Evolutionary conservation across 2,113 vertebrate genomes (phyloP).

Genomic region (Paramisgurnus dabryanus): DNA sequence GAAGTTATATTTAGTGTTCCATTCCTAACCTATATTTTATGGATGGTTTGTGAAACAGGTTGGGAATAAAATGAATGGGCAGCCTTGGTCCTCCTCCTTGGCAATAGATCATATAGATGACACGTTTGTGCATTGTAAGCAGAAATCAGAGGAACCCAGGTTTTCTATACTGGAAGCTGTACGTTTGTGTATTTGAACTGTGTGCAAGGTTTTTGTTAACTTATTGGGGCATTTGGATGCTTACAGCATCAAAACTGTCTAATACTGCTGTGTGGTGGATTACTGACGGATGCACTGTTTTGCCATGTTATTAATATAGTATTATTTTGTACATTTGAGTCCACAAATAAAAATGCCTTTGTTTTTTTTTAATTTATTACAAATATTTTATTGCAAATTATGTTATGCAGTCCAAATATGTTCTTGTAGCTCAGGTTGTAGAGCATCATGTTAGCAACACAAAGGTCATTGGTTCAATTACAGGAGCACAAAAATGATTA

Average conservation of each 20-base stretch:
- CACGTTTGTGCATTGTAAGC: conserved; percentile 64
- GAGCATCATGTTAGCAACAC: no score
- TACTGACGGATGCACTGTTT: no score
- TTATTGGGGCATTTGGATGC: neutral
- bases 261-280: no score
- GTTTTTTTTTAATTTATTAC: no score
- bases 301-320: no score
- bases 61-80: conserved; percentile 71
- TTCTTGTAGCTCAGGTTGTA: no score
- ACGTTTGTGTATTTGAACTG: conserved; percentile 23
- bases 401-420: no score
- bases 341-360: no score
- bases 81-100: conserved; percentile 54
- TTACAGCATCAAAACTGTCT: neutral
- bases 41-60: conserved; percentile 58
- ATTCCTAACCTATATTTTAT: conserved; percentile 69
- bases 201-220: conserved; percentile 1
- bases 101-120: conserved; percentile 68
- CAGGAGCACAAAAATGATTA: no score
- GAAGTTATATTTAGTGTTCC: conserved; percentile 69
- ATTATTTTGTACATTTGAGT: no score
- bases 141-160: conserved; percentile 60
- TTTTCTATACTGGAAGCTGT: conserved; percentile 47
- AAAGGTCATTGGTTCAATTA: no score
- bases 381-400: no score